phyloP scores from a whole-genome alignment of 1,140 invertebrate species.

The Kradibia gibbosae region DNA sequence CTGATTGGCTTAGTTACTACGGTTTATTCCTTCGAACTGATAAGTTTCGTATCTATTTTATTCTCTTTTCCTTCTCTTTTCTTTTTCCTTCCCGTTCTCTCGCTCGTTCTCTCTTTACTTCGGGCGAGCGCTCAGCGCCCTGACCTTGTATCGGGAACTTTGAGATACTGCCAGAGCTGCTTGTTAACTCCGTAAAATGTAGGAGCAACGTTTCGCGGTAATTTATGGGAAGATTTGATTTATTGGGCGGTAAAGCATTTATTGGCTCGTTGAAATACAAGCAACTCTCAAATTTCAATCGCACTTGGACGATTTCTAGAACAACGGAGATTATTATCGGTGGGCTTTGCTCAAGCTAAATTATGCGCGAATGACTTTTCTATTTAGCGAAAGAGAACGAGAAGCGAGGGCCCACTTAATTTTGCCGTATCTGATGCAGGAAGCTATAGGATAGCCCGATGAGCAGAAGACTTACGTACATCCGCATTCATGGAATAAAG shows the following conservation, averaged over 20 bases:
- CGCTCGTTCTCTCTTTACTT: background rate
- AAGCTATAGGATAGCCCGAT: no score
- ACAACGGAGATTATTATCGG: background rate
- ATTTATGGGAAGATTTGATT: slow-evolving; percentile 24
- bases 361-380: background rate
- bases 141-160: background rate
- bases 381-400: background rate
- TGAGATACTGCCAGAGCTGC: background rate
- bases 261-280: slow-evolving; percentile 22
- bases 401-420: no score
- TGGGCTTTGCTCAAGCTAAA: background rate
- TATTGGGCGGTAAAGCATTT: slow-evolving; percentile 10
- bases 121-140: background rate
- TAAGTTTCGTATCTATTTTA: no score
- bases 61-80: background rate
- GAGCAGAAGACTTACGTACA: no score
- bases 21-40: background rate
- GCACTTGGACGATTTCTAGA: slow-evolving; percentile 1
- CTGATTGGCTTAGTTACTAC: background rate
- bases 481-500: no score
- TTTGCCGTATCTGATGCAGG: no score
- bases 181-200: slow-evolving; percentile 23
- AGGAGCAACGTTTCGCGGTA: slow-evolving; percentile 11
- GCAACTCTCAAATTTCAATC: slow-evolving; percentile 20
- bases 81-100: no score